Evolutionary conservation across 2,888 invertebrate species (phyloP), one percentile per base, ranked within the genome.

Genomic region (Ariolimax columbianus): DNA sequence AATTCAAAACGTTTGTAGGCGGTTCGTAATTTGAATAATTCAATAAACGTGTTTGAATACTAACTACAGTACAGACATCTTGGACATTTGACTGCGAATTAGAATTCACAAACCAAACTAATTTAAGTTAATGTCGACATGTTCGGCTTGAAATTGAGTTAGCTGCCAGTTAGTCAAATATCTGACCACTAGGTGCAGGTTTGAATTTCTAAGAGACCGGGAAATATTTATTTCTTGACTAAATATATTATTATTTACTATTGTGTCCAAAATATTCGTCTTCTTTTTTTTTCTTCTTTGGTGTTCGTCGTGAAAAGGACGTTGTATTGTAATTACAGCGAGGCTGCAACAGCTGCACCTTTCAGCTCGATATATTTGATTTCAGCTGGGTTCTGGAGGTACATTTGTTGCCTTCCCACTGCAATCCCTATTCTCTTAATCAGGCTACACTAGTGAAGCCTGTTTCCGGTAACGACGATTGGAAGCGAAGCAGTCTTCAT

Each of bases 141-240:
- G 80, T 43, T 0, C 51, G 17, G 19, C 43, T 43, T 80, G 70
- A 70, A 66, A 33, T 80, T 66, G 30, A 68, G 80, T 68, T 80
- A 66, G 26, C 14, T 26, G 43, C 17, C 66, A 55, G 38, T 79
- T 66, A 66, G 17, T 30, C 40, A 63, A 47, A 63, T 63, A 63
- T 9, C 4, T 63, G 63, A 63, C 30, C n/a, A 9, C 7, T 14
- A 30, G 63, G 9, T n/a, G n/a, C 26, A 30, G 2, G n/a, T 23
- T 63, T 14, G 63, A 63, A 63, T 63, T 30, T 63, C 30, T 7
- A 63, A 63, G 63, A n/a, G 23, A 23, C 23, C 3, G 7, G 17
- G 55, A 2, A 55, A 17, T 23, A 17, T 55, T 55, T 55, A 55
- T 3, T 55, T 63, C 6, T n/a, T 63, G 23, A 63, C 63, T 63